These are phyloP conservation scores for Trinorchestia longiramus DNA, from an alignment of 1,140 invertebrate species.

Conservation along the genomic window DNA sequence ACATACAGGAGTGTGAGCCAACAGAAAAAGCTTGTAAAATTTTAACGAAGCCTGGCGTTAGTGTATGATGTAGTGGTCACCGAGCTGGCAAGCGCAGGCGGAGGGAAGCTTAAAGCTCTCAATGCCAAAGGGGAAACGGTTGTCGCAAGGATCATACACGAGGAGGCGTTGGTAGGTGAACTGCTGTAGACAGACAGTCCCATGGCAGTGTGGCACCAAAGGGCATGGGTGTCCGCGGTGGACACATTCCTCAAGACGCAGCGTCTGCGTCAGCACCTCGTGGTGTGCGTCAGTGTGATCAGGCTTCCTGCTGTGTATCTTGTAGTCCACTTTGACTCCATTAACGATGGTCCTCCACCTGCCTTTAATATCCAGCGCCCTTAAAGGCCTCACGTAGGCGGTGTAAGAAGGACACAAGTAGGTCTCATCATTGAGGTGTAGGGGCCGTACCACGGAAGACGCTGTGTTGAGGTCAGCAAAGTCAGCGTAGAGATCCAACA, in stretches of 20 bases:
- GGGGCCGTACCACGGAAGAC: constrained; percentile 66
- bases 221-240: constrained; percentile 64
- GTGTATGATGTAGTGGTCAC: constrained; percentile 58
- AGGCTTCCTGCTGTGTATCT: constrained; percentile 66
- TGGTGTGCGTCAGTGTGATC: constrained; percentile 50
- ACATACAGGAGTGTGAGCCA: too few relatives aligned
- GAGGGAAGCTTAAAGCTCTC: constrained; percentile 67
- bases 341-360: constrained; percentile 68
- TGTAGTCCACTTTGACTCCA: constrained; percentile 67
- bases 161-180: constrained; percentile 67
- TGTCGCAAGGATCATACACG: constrained; percentile 67
- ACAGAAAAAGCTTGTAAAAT: too few relatives aligned
- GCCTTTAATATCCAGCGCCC: constrained; percentile 67
- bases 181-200: constrained; percentile 68
- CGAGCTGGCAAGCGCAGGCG: constrained; percentile 67
- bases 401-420: constrained; percentile 66
- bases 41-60: neutral
- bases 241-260: constrained; percentile 68
- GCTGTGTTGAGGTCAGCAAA: constrained; percentile 66
- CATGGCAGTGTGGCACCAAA: constrained; percentile 67
- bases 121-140: constrained; percentile 68
- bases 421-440: constrained; percentile 66
- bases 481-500: constrained; percentile 66
- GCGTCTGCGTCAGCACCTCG: constrained; percentile 67
- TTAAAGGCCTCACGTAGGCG: constrained; percentile 66